These are phyloP conservation scores for Paradisaea rubra DNA, from an alignment of 2,113 vertebrate species.

Conservation along the genomic window DNA sequence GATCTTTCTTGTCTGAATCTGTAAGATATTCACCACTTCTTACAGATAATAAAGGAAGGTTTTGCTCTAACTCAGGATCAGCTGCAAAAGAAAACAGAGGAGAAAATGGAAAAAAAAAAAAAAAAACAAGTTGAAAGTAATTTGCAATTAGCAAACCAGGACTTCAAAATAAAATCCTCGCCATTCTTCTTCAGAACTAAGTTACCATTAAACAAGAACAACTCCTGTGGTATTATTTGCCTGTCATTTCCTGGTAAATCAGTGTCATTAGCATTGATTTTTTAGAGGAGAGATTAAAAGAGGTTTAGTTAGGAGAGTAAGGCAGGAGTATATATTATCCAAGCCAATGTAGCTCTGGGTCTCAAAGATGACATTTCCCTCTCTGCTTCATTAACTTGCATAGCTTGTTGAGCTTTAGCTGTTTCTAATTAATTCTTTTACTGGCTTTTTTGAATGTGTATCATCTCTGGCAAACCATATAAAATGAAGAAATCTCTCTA, in stretches of 20 bases:
- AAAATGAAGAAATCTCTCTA: constrained; percentile 80
- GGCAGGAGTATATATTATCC: constrained; percentile 72
- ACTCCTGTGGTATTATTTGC: constrained; percentile 45
- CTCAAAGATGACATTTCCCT: constrained; percentile 76
- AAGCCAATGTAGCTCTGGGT: constrained; percentile 67
- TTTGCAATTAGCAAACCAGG: neutral
- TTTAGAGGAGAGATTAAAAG: constrained; percentile 70
- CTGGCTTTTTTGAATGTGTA: constrained; percentile 77
- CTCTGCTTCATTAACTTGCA: constrained; percentile 81
- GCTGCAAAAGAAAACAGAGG: neutral
- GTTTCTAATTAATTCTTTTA: constrained; percentile 83
- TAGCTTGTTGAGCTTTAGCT: constrained; percentile 78
- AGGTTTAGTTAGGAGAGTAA: constrained; percentile 72
- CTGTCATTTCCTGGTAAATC: constrained; percentile 74
- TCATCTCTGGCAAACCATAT: constrained; percentile 75
- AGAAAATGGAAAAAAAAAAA: neutral
- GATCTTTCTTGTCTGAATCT: neutral
- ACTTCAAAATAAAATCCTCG: constrained; percentile 12
- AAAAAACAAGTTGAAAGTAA: neutral
- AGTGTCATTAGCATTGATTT: constrained; percentile 76
- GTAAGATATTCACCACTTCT: neutral
- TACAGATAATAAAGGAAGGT: neutral
- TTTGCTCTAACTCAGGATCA: neutral
- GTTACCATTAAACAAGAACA: constrained; percentile 56
- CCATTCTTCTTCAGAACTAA: constrained; percentile 42